These are phyloP conservation scores for Pempheris klunzingeri DNA, from an alignment of 2,797 vertebrate species.

Conservation along the genomic window DNA sequence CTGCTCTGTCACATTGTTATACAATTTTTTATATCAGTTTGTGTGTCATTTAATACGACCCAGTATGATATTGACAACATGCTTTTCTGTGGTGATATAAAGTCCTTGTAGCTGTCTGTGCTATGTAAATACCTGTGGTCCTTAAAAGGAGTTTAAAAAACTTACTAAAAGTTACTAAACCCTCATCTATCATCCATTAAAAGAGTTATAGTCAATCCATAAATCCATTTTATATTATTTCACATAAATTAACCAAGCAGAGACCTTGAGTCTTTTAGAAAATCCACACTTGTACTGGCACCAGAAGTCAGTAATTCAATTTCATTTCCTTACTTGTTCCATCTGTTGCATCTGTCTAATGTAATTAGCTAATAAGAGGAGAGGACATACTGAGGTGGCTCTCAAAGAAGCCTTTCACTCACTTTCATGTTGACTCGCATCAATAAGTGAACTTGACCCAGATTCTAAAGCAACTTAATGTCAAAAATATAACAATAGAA, in stretches of 20 bases:
- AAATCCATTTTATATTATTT: background rate
- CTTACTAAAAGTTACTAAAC: no score
- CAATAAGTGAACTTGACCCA: constrained; percentile 19
- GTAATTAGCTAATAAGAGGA: constrained; percentile 42
- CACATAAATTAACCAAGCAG: background rate
- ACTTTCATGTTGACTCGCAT: constrained; percentile 6
- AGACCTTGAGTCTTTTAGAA: constrained; percentile 1
- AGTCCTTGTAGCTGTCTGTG: background rate
- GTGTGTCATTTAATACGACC: background rate
- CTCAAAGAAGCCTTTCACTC: constrained; percentile 53
- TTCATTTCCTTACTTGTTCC: background rate
- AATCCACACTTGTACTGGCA: background rate
- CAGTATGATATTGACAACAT: background rate
- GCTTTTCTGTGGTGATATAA: background rate
- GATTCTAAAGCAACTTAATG: constrained; percentile 29
- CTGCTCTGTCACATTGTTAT: no score
- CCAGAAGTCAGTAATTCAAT: background rate
- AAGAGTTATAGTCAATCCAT: background rate
- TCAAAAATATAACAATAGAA: background rate
- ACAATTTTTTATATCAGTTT: background rate
- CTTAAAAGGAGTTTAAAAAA: background rate
- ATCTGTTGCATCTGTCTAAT: constrained; percentile 34
- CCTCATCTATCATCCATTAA: no score
- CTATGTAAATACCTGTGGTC: background rate
- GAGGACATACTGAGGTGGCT: constrained; percentile 24